Percentiles rank a stretch among this genome's conserved stretches.
These are phyloP conservation scores for Drosophila macrospina DNA, from an alignment of 2,888 invertebrate species.

Conservation along the genomic window DNA sequence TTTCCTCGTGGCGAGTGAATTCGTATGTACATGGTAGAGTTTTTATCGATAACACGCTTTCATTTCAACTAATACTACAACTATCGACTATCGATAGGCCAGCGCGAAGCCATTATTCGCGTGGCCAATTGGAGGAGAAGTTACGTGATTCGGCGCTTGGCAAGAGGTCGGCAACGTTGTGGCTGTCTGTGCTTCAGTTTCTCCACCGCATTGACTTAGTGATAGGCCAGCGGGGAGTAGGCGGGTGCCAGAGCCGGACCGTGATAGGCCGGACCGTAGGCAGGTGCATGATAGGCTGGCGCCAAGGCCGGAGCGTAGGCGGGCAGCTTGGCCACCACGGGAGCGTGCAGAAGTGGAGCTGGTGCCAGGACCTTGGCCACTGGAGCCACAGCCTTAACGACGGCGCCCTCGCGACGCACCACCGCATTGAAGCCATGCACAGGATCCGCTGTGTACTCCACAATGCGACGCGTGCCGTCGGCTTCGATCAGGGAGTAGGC, in stretches of 20 bases:
- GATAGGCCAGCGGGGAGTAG: constrained; percentile 62
- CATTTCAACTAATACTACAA: constrained; percentile 76
- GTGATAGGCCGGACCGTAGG: constrained; percentile 27
- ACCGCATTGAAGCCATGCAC: constrained; percentile 88
- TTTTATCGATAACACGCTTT: constrained; percentile 67
- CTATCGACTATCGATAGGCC: constrained; percentile 68
- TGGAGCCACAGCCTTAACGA: constrained; percentile 84
- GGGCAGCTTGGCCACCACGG: constrained; percentile 70
- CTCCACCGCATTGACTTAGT: constrained; percentile 59
- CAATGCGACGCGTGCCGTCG: constrained; percentile 87
- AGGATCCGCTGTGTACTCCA: constrained; percentile 87
- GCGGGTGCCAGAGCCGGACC: constrained; percentile 40
- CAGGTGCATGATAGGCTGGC: constrained; percentile 42
- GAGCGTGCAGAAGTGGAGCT: constrained; percentile 72
- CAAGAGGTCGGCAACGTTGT: constrained; percentile 63
- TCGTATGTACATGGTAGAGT: constrained; percentile 60
- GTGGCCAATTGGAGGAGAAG: constrained; percentile 47
- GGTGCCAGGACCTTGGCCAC: constrained; percentile 80
- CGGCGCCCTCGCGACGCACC: constrained; percentile 86
- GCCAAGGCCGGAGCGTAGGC: constrained; percentile 62
- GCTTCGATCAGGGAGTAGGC: constrained; percentile 87
- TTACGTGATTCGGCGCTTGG: constrained; percentile 60
- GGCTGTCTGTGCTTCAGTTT: background rate
- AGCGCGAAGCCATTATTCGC: constrained; percentile 31
- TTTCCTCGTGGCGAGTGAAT: too few relatives aligned